Conservation (phyloP, 64 coral and sea anemone species). For the Astreopora myriophthalma region DNA sequence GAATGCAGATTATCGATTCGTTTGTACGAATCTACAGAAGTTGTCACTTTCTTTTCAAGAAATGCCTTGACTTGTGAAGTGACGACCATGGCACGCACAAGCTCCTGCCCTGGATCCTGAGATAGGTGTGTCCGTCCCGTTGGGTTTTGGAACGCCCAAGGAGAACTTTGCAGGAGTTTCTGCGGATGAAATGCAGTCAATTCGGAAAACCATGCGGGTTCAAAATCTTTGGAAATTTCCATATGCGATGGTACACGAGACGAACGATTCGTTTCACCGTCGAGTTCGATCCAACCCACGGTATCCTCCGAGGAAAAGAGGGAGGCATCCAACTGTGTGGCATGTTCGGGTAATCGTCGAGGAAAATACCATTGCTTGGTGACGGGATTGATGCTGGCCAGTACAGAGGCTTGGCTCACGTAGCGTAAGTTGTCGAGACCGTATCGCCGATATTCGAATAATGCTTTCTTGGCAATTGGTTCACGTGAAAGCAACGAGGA, state of each 20-base stretch:
- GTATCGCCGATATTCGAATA: background rate
- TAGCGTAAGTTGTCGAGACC: background rate
- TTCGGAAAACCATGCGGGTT: background rate
- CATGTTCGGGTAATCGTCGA: background rate
- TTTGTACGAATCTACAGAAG: background rate
- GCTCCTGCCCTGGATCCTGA: background rate
- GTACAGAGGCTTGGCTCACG: background rate
- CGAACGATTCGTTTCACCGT: background rate
- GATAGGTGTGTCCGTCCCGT: too few species aligned
- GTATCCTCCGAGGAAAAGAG: background rate
- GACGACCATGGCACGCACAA: background rate
- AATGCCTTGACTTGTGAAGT: background rate
- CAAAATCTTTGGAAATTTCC: background rate
- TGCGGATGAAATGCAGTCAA: background rate
- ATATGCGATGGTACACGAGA: background rate
- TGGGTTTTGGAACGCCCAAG: background rate
- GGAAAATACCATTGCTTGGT: background rate
- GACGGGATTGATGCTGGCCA: background rate
- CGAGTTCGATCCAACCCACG: background rate
- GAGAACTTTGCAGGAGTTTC: background rate
- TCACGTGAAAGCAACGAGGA: background rate
- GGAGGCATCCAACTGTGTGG: background rate
- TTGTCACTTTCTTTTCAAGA: background rate
- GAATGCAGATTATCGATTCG: background rate
- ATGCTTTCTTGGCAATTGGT: background rate